Evolutionary conservation across 2,113 vertebrate species (phyloP), one percentile per base, ranked within the genome.

Genomic region (Lasiurus borealis): DNA sequence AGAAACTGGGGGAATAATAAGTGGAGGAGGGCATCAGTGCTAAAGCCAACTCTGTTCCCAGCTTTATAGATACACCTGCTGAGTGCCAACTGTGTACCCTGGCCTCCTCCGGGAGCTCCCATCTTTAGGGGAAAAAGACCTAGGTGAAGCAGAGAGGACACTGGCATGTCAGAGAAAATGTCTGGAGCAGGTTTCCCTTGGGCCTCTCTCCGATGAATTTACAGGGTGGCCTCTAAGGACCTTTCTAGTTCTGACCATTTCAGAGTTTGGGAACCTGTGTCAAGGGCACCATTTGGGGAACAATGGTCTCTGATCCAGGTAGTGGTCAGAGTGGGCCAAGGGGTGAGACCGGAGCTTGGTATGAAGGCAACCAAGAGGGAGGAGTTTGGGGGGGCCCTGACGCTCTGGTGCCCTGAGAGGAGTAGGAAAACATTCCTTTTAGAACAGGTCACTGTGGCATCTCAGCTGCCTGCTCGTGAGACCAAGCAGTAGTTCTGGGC

Each of bases 391-490:
- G n/a, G 16, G 16, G 5, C n/a, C 16, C 23, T 18, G 21, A 21
- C 21, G 2, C 31, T 14, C 72, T 82, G 68, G 40, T 1, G 0
- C 16, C 2, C 44, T 84, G 1, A 0, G 15, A 36, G 59, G 62
- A 21, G 1, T 13, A 15, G 8, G 34, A 44, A 12, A 6, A 29
- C 23, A 7, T 3, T 90, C 54, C 29, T 77, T 15, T 68, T 29
- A 75, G 46, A 94, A 64, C 27, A 27, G 23, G 40, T 66, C 40
- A 19, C 78, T 59, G 27, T 18, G 73, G 16, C n/a, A 3, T 85
- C 57, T 46, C 40, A 77, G 48, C 68, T 88, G 48, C 48, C 40
- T 36, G 21, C 16, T 80, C 50, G 48, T 89, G 34, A 73, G 7
- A 34, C 34, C 50, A 23, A 27, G 82, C 66, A 57, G 59, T 48